These are phyloP conservation scores for Diplodus puntazzo DNA, from an alignment of 2,797 vertebrate genomes.

Conservation along the genomic window DNA sequence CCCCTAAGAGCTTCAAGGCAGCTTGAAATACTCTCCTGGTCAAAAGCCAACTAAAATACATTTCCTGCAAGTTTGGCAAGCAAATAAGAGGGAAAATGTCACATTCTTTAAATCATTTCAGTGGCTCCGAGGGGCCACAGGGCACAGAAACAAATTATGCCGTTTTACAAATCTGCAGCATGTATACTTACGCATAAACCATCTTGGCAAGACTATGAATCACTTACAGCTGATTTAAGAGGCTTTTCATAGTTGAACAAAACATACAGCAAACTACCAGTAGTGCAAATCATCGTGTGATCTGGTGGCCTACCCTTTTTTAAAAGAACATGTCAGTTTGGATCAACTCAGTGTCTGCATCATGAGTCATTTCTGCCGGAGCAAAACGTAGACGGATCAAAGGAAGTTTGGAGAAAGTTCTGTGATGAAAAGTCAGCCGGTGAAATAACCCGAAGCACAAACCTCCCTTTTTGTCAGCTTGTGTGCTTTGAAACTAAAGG, in stretches of 20 bases:
- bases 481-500: neutral
- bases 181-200: slow-evolving; percentile 27
- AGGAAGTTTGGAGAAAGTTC: neutral
- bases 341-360: neutral
- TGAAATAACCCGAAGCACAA: neutral
- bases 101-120: slow-evolving; percentile 50
- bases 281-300: slow-evolving; percentile 46
- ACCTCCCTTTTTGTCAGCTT: neutral
- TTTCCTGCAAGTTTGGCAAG: slow-evolving; percentile 56
- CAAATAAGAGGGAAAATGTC: slow-evolving; percentile 46
- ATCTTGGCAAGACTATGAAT: slow-evolving; percentile 30
- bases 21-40: slow-evolving; percentile 40
- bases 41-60: slow-evolving; percentile 52
- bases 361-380: neutral
- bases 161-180: slow-evolving; percentile 46
- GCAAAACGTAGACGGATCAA: neutral
- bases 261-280: slow-evolving; percentile 6
- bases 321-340: slow-evolving; percentile 3
- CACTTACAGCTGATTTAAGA: slow-evolving; percentile 35
- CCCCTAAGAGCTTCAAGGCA: slow-evolving; percentile 26
- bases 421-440: slow-evolving; percentile 10
- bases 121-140: slow-evolving; percentile 34
- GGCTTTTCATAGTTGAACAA: slow-evolving; percentile 16
- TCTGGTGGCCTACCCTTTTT: slow-evolving; percentile 10
- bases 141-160: slow-evolving; percentile 31